Conservation (phyloP, 2,797 vertebrate genomes). For the Pogonophryne albipinna region DNA sequence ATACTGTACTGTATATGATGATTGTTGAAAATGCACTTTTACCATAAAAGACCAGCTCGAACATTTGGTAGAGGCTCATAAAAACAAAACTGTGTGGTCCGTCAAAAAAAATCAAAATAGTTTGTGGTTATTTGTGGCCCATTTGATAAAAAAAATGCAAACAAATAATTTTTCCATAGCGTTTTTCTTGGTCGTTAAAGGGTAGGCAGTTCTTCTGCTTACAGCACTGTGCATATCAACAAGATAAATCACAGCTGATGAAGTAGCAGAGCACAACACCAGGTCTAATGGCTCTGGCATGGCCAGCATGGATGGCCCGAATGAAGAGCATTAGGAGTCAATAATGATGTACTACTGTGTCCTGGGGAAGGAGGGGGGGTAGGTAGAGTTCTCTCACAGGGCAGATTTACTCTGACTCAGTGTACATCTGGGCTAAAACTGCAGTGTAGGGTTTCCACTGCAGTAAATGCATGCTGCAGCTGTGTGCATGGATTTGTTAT, state of each 20-base stretch:
- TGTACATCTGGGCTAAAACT: constrained; percentile 63
- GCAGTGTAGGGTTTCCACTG: constrained; percentile 54
- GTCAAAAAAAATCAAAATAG: no score
- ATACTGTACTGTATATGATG: no score
- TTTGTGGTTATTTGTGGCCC: no score
- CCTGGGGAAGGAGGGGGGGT: constrained; percentile 34
- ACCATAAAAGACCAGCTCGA: no score
- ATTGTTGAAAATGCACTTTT: no score
- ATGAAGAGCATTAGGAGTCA: constrained; percentile 64
- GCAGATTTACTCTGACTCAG: constrained; percentile 64
- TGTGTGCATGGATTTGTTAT: constrained; percentile 66
- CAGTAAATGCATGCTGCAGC: constrained; percentile 62
- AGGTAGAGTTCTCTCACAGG: constrained; percentile 50
- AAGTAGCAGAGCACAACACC: constrained; percentile 54
- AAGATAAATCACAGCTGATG: constrained; percentile 71
- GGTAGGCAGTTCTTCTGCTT: constrained; percentile 39
- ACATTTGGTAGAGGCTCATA: no score
- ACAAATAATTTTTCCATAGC: no score
- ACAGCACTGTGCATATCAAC: constrained; percentile 70
- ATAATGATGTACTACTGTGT: constrained; percentile 76
- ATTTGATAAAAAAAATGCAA: no score
- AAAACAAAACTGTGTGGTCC: no score
- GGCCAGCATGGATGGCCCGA: constrained; percentile 50
- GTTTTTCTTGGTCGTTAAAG: no score
- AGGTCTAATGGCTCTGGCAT: constrained; percentile 64